phyloP scores from a whole-genome alignment of 1,140 invertebrate species.

The Sarcophaga bullata region DNA sequence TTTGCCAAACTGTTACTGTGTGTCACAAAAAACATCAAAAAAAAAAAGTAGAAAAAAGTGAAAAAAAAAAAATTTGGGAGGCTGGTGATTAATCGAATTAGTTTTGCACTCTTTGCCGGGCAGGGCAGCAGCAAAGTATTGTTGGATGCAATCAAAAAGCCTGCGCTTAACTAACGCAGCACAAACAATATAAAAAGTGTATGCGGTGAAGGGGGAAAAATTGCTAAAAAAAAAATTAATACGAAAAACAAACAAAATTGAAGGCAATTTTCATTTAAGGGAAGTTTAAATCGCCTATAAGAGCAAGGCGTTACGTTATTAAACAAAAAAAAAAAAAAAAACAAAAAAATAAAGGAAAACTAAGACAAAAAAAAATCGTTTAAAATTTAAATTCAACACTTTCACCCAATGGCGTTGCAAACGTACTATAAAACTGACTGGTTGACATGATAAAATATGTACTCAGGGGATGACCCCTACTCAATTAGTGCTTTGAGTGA shows the following conservation, averaged over 20 bases:
- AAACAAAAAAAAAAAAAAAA: no score
- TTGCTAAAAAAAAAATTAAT: neutral
- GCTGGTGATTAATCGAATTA: conserved; percentile 40
- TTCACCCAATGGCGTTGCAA: no score
- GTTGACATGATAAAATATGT: no score
- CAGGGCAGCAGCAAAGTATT: neutral
- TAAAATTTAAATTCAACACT: no score
- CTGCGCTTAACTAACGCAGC: conserved; percentile 35
- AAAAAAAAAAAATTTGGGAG: neutral
- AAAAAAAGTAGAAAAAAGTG: neutral
- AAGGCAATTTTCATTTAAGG: conserved; percentile 8
- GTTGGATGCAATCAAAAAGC: conserved; percentile 23
- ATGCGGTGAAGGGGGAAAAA: neutral
- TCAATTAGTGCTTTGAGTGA: no score
- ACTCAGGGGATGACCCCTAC: no score
- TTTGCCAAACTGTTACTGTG: no score
- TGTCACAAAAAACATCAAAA: neutral
- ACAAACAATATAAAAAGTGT: neutral
- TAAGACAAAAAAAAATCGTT: no score
- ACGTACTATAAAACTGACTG: no score
- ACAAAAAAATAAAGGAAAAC: no score
- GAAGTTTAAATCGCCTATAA: neutral
- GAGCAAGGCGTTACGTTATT: neutral
- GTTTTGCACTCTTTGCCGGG: conserved; percentile 18
- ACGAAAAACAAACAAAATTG: neutral